A percentile compares a stretch with the other conserved stretches of the same genome.
Conservation (phyloP, 2,797 vertebrate genomes). For the Bovichtus variegatus region DNA sequence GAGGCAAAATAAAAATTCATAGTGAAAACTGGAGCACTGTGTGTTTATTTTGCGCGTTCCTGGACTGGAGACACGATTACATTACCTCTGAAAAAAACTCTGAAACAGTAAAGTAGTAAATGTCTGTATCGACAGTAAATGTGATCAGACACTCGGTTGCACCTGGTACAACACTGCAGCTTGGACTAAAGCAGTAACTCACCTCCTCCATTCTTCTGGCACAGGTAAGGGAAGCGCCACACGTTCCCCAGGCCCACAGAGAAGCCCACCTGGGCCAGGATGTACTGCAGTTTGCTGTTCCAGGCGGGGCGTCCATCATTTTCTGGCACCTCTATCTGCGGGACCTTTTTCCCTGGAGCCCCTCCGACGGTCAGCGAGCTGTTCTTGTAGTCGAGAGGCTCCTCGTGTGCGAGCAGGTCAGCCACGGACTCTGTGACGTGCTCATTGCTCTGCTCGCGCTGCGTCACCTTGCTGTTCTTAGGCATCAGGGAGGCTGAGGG, state of each 20-base stretch:
- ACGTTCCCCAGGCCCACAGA: conserved; percentile 95
- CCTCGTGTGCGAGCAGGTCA: conserved; percentile 93
- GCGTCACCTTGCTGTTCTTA: conserved; percentile 96
- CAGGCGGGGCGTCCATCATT: conserved; percentile 90
- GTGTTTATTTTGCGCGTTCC: not conserved
- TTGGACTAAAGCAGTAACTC: conserved; percentile 51
- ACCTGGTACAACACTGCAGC: not conserved
- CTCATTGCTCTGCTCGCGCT: conserved; percentile 92
- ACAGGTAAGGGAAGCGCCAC: conserved; percentile 96
- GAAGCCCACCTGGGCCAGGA: conserved; percentile 95
- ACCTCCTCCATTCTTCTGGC: conserved; percentile 98
- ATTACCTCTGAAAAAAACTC: too few species aligned
- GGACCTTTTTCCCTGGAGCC: conserved; percentile 65
- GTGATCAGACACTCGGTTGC: not conserved
- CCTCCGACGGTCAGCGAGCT: conserved; percentile 88
- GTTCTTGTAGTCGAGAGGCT: conserved; percentile 92
- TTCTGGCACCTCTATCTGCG: conserved; percentile 77
- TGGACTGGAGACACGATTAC: not conserved
- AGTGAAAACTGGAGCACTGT: not conserved
- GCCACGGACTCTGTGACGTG: conserved; percentile 95
- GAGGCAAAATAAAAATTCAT: not conserved
- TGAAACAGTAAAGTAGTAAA: not conserved
- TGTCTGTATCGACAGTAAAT: conserved; percentile 9
- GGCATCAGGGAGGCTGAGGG: conserved; percentile 86
- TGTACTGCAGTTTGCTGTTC: conserved; percentile 97